A percentile compares a stretch with the other conserved stretches of the same genome.
phyloP scores from a whole-genome alignment of 2,888 invertebrate species.

The Liposcelis brunnea region DNA sequence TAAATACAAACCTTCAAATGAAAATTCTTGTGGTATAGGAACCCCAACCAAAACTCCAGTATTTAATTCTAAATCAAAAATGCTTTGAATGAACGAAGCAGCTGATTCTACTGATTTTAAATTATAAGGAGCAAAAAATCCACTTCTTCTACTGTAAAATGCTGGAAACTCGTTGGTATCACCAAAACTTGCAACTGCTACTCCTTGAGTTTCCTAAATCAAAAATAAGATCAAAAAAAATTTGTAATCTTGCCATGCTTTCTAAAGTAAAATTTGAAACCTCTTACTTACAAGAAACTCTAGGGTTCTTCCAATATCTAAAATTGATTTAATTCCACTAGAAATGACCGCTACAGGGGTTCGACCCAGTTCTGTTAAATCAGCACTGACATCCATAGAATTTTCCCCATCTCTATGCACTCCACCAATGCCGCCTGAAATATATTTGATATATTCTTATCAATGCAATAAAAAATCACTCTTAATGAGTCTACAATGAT shows the following conservation, averaged over 20 bases:
- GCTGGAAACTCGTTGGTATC: conserved; percentile 64
- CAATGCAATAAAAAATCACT: conserved; percentile 17
- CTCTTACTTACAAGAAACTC: conserved; percentile 75
- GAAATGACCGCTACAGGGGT: conserved; percentile 82
- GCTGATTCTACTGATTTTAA: conserved; percentile 45
- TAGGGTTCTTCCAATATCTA: conserved; percentile 85
- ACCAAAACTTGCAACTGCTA: conserved; percentile 68
- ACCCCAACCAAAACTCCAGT: conserved; percentile 78
- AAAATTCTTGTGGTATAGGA: conserved; percentile 61
- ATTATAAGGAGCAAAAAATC: conserved; percentile 50
- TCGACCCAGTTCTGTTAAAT: conserved; percentile 75
- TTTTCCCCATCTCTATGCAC: conserved; percentile 78
- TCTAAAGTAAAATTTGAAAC: too few relatives aligned
- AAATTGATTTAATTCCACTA: conserved; percentile 91
- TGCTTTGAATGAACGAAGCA: conserved; percentile 47
- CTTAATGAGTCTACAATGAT: conserved; percentile 10
- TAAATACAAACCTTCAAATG: conserved; percentile 12
- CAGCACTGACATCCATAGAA: conserved; percentile 89
- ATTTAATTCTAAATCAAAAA: conserved; percentile 34
- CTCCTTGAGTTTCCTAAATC: conserved; percentile 80
- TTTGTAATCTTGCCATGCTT: conserved; percentile 1
- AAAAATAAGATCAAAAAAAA: conserved; percentile 13
- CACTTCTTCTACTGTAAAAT: conserved; percentile 73
- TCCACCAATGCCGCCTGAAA: conserved; percentile 58
- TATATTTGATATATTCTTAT: background rate